These are phyloP conservation scores for Leucoma salicis DNA, from an alignment of 2,888 invertebrate species.

Conservation along the genomic window DNA sequence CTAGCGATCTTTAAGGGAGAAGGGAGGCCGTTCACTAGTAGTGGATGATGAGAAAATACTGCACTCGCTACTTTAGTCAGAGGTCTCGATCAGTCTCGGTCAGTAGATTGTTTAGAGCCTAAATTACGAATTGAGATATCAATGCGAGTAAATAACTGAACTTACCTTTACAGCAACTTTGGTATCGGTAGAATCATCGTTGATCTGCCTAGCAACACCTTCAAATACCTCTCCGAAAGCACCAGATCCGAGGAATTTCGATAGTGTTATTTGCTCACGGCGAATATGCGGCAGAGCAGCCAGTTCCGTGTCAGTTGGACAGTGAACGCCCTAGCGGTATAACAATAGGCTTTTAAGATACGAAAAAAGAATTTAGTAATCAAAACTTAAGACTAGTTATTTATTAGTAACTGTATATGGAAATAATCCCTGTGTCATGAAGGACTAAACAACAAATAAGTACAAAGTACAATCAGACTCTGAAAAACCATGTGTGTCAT, in stretches of 20 bases:
- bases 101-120: no score
- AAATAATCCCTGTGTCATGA: no score
- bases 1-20: no score
- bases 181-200: constrained; percentile 81
- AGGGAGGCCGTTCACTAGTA: no score
- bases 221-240: constrained; percentile 99
- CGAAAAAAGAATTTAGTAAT: not conserved
- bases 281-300: constrained; percentile 92
- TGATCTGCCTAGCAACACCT: constrained; percentile 89
- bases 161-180: constrained; percentile 95
- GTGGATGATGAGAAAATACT: no score
- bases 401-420: no score
- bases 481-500: no score
- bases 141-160: not conserved
- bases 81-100: no score
- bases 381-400: no score
- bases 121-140: not conserved
- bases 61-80: no score
- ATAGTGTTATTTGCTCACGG: constrained; percentile 92
- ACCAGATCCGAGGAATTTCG: constrained; percentile 95
- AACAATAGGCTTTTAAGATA: not conserved
- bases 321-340: constrained; percentile 53
- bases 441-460: no score
- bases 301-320: constrained; percentile 88
- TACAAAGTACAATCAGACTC: no score